Evolutionary conservation across 2,888 invertebrate species (phyloP).

Genomic region (Cerastoderma edule): DNA sequence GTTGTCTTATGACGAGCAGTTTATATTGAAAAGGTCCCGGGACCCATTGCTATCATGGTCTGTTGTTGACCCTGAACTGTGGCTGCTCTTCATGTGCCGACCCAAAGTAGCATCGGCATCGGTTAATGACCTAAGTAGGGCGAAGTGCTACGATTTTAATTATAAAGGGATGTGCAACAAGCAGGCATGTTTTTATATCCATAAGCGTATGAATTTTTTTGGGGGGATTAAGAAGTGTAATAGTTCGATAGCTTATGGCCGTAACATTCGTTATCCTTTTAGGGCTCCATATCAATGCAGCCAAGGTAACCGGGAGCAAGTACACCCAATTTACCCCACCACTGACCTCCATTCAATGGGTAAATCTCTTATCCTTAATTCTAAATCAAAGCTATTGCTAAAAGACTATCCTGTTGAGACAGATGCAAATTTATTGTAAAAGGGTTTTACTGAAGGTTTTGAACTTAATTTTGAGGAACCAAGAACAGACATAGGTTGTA

Average conservation of each 20-base stretch:
- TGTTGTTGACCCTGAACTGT: background rate
- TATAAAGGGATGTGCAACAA: background rate
- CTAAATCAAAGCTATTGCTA: background rate
- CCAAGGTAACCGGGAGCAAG: background rate
- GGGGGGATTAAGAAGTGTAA: background rate
- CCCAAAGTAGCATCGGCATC: background rate
- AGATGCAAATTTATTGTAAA: background rate
- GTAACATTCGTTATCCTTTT: background rate
- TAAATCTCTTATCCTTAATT: conserved; percentile 4
- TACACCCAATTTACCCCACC: background rate
- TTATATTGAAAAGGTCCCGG: background rate
- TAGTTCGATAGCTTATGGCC: background rate
- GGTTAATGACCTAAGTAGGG: background rate
- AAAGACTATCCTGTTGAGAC: background rate
- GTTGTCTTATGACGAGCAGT: background rate
- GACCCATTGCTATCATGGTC: background rate
- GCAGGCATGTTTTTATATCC: background rate
- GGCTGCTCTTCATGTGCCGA: background rate
- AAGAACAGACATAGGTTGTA: background rate
- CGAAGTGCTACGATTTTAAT: background rate
- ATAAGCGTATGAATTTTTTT: background rate
- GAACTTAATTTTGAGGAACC: background rate
- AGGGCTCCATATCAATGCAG: no score
- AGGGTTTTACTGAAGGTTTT: conserved; percentile 32
- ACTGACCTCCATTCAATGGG: background rate